These are phyloP conservation scores for Perodicticus potto DNA, from an alignment of 2,797 vertebrate species.

Conservation along the genomic window DNA sequence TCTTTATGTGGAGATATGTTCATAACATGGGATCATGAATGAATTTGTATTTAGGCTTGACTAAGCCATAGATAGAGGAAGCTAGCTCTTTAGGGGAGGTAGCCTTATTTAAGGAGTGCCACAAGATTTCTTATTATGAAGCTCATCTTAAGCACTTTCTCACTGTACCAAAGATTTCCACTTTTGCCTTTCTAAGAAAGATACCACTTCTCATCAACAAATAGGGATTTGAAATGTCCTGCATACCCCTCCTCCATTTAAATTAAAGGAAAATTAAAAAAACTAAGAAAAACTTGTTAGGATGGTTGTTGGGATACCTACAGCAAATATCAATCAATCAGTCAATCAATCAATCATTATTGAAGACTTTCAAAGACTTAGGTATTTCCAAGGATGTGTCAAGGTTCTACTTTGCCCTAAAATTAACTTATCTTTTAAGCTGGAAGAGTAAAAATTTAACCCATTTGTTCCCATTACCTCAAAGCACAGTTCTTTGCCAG, in stretches of 20 bases:
- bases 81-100: background rate
- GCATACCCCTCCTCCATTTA: background rate
- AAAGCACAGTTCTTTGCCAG: slow-evolving; percentile 5
- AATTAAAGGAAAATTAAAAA: slow-evolving; percentile 29
- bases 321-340: background rate
- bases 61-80: background rate
- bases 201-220: background rate
- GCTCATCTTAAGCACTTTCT: background rate
- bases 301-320: background rate
- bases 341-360: background rate
- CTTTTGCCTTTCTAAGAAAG: background rate
- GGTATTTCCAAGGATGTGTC: background rate
- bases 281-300: background rate
- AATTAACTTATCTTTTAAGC: background rate
- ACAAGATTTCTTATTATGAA: slow-evolving; percentile 18
- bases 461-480: background rate
- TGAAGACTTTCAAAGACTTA: background rate
- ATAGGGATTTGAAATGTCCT: background rate
- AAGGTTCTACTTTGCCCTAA: background rate
- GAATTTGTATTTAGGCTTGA: slow-evolving; percentile 17
- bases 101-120: background rate
- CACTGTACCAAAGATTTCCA: background rate
- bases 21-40: background rate
- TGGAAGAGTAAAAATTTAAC: slow-evolving; percentile 45
- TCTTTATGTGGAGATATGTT: background rate